Base-by-base conservation (phyloP, 2,113 vertebrate genomes). In the Mobula hypostoma region DNA sequence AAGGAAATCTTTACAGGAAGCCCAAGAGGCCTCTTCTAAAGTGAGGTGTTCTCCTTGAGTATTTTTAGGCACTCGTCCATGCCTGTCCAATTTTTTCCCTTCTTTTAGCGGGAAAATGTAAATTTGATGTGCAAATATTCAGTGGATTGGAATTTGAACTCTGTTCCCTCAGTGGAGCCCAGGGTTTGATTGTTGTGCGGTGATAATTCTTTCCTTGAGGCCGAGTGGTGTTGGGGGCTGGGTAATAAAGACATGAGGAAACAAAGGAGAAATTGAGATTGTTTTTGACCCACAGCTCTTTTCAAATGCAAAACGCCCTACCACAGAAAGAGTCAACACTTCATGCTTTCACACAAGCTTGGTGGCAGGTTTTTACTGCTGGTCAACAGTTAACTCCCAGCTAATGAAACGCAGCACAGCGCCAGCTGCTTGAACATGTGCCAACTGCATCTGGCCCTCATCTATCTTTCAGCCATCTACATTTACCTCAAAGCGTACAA, bases 371-470 rank as follows among this genome's bases (percentile, higher is more conserved):
- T 95, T 96, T 96, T 95, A 95, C 95, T 95, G 95, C 88, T 70
- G 88, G 88, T 92, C 63, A 92, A 72, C 88, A 68, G 94, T 72
- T 94, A 94, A 95, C 95, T 72, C 79, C 95, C 63, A 94, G n/a
- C 96, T 96, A 96, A 96, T 96, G 96, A 97, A 97, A 96, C 96
- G 96, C 94, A 94, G 95, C 94, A 88, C 95, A 40, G 95, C 95
- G 96, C 96, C 97, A 97, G 97, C 97, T 97, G 97, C 96, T 95
- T 95, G 96, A 96, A 95, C 96, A 96, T 95, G 95, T 96, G 97
- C 96, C 96, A 96, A 96, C 97, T 96, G 96, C 97, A 97, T 97
- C 97, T 97, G 97, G 97, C 96, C 96, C 95, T 96, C 96, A 97
- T 97, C 97, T 97, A 97, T 97, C 97, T 97, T 97, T 95, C 96